Evolutionary conservation across 23 tunicate species (phyloP).

Genomic region (Clavelina lepadiformis): DNA sequence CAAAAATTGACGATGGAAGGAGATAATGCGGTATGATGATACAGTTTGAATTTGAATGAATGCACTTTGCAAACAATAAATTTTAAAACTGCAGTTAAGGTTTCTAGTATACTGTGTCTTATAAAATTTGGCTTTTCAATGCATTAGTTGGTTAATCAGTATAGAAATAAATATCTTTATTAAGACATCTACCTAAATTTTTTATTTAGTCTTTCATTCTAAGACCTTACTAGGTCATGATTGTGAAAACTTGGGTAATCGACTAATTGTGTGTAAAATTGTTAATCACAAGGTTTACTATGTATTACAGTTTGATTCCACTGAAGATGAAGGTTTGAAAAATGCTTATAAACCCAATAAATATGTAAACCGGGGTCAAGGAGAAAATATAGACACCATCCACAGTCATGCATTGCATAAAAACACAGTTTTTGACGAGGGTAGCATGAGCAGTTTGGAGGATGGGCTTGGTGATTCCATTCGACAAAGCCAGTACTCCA

Average conservation of each 20-base stretch:
- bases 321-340: slow-evolving; percentile 3
- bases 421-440: slow-evolving; percentile 45
- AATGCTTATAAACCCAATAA: neutral
- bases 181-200: no score
- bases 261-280: no score
- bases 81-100: no score
- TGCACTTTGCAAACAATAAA: no score
- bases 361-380: slow-evolving; percentile 19
- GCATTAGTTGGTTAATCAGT: no score
- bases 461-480: neutral
- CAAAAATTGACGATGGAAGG: slow-evolving; percentile 14
- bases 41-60: neutral
- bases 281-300: neutral
- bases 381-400: neutral
- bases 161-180: no score
- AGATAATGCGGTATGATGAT: slow-evolving; percentile 1
- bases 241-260: no score
- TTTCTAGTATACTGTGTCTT: no score
- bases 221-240: no score
- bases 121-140: no score
- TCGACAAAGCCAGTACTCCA: slow-evolving; percentile 1
- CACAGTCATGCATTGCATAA: neutral
- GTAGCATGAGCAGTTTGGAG: slow-evolving; percentile 29
- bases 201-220: no score
- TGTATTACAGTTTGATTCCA: neutral